Evolutionary conservation across 1,140 invertebrate species (phyloP), one percentile per base, ranked within the genome.

Genomic region (Cydia fagiglandana): DNA sequence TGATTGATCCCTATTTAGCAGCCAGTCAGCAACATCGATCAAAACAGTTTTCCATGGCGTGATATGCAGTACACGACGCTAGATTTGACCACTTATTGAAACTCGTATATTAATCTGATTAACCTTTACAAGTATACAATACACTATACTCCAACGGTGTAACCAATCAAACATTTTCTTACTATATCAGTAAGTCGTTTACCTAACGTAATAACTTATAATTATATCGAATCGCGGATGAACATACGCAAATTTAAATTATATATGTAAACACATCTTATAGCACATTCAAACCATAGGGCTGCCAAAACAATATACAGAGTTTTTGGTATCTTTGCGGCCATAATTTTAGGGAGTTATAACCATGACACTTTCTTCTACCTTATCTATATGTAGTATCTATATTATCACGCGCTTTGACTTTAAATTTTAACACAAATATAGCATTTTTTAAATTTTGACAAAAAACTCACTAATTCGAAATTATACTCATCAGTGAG

Each of bases 301-400:
- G 88, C 86, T 88, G 86, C 86, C 86, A 88, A 88, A 86, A 83
- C 78, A 78, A 82, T 81, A 86, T 83, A 80, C 80, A 81, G 84
- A 79, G 77, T 80, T 81, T 81, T 79, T 80, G 82, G 80, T 79
- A 75, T 28, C 20, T 12, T 64, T 50, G 12, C 15, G 56, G 68
- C 53, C 77, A 73, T 73, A 24, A 20, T 30, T 75, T 73, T 68
- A 70, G 64, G 61, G 68, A 64, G 64, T 76, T 75, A 73, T 75
- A 75, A 12, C 53, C 74, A 77, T 77, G 68, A 77, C 53, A 53
- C 17, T 73, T 20, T 28, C 20, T 53, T 13, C 17, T 6, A 53
- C n/a, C n/a, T n/a, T 53, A 12, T 17, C n/a, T 15, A 17, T 41
- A 41, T 9, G n/a, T n/a, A n/a, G n/a, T 53, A 12, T 17, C n/a